A percentile compares a stretch with the other conserved stretches of the same genome.
These are phyloP conservation scores for Alfaro cultratus DNA, from an alignment of 2,797 vertebrate species.

Conservation along the genomic window DNA sequence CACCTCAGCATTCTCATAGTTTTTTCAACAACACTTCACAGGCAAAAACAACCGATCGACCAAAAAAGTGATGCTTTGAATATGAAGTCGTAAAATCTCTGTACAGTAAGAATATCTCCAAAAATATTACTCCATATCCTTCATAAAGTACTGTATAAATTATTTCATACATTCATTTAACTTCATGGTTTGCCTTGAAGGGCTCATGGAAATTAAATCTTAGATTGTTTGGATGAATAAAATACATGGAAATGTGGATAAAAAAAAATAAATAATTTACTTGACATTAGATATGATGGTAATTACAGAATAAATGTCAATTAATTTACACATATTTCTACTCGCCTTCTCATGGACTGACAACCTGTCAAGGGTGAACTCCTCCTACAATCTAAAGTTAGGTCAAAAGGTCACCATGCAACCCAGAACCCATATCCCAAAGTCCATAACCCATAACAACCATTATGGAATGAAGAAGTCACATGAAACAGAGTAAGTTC, in stretches of 20 bases:
- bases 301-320: not conserved
- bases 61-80: not conserved
- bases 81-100: not conserved
- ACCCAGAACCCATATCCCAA: not conserved
- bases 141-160: not conserved
- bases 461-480: not conserved
- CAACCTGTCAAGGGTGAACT: not conserved
- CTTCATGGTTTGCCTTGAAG: conserved; percentile 3
- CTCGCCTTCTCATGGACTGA: not conserved
- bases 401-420: not conserved
- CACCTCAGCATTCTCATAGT: not conserved
- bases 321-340: not conserved
- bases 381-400: not conserved
- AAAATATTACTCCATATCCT: not conserved
- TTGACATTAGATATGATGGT: not conserved
- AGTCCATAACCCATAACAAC: not conserved
- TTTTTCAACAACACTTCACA: not conserved
- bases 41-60: not conserved
- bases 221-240: not conserved
- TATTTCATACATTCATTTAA: conserved; percentile 4
- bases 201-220: conserved; percentile 1
- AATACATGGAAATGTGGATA: not conserved
- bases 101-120: not conserved
- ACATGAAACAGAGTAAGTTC: not conserved
- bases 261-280: not conserved